These are phyloP conservation scores for Pantala flavescens DNA, from an alignment of 1,140 invertebrate genomes.

Conservation along the genomic window DNA sequence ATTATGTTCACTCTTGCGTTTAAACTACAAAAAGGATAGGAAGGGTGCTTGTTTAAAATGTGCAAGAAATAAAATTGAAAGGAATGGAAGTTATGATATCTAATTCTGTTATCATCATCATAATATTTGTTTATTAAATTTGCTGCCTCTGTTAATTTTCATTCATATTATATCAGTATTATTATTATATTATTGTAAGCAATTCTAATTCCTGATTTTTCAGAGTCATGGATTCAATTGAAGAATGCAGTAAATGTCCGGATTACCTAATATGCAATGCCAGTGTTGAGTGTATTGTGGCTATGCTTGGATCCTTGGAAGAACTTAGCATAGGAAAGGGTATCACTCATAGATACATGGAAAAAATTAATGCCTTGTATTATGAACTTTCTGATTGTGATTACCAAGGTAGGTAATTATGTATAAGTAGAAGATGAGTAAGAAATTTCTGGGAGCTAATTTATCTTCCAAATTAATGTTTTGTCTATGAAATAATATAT, in stretches of 20 bases:
- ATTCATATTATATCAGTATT: no score
- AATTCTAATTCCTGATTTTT: no score
- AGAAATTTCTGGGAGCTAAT: not conserved
- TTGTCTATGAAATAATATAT: not conserved
- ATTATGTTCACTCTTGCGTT: no score
- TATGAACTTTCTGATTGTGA: conserved; percentile 64
- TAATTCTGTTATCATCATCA: no score
- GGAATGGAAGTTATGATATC: no score
- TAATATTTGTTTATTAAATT: no score
- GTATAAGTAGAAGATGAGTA: not conserved
- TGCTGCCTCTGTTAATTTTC: no score
- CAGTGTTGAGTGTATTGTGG: conserved; percentile 73
- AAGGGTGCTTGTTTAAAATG: no score
- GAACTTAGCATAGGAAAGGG: conserved; percentile 61
- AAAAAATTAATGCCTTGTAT: conserved; percentile 61
- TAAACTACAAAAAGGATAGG: no score
- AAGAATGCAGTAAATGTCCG: conserved; percentile 62
- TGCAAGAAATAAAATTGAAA: no score
- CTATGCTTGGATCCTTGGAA: conserved; percentile 71
- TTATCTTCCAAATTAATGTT: not conserved
- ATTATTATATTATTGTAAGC: no score
- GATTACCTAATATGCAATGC: conserved; percentile 62
- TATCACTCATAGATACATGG: conserved; percentile 44
- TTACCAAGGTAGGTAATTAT: conserved; percentile 44
- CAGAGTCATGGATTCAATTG: conserved; percentile 84